Conservation (phyloP, 2,797 vertebrate genomes). For the Phrynocephalus vlangalii region DNA sequence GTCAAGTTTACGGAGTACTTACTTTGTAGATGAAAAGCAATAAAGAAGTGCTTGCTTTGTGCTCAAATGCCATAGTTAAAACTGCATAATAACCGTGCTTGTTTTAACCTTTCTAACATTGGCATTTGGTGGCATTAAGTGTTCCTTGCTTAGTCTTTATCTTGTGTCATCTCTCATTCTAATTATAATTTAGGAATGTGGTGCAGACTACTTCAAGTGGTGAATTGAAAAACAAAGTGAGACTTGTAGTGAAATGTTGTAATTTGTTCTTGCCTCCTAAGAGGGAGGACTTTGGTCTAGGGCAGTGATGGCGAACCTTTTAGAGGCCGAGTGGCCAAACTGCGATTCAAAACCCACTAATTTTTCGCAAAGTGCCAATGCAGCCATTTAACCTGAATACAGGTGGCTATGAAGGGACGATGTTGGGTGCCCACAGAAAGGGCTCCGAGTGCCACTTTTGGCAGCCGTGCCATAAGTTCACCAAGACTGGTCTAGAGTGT, state of each 20-base stretch:
- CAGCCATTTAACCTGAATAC: no score
- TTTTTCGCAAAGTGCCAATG: no score
- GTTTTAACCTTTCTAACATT: neutral
- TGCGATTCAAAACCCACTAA: no score
- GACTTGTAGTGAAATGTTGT: neutral
- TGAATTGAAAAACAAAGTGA: slow-evolving; percentile 1
- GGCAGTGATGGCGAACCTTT: no score
- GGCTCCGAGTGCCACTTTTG: no score
- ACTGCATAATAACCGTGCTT: slow-evolving; percentile 2
- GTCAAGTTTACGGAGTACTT: slow-evolving; percentile 29
- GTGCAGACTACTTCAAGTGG: slow-evolving; percentile 11
- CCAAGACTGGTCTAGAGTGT: neutral
- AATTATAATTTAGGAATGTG: slow-evolving; percentile 1
- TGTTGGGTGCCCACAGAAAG: no score
- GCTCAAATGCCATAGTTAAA: slow-evolving; percentile 14
- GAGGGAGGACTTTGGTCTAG: neutral
- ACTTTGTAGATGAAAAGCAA: slow-evolving; percentile 6
- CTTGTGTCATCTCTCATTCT: neutral
- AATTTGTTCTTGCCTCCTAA: neutral
- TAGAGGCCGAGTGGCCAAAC: no score
- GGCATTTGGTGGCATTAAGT: neutral
- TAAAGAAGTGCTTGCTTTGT: slow-evolving; percentile 30
- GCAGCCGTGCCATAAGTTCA: no score
- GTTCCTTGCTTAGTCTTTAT: neutral
- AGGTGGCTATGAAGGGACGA: no score